Evolutionary conservation across 2,888 invertebrate genomes (phyloP).

Genomic region (Enchytraeus crypticus): DNA sequence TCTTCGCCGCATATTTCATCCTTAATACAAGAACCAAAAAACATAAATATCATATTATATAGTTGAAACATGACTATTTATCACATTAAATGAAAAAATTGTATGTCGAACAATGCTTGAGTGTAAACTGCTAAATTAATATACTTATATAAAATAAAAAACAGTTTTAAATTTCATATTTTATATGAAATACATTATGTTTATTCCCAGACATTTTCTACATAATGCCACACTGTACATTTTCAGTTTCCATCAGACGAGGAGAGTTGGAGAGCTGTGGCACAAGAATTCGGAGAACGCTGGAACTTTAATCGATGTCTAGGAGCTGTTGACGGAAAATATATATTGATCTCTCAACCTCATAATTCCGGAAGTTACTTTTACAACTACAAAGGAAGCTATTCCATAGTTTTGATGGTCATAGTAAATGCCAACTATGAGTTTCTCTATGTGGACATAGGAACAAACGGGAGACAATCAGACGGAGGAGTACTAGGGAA

Average conservation of each 20-base stretch:
- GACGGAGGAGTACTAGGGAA: constrained; percentile 22
- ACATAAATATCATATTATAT: too few relatives aligned
- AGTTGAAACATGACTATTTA: too few relatives aligned
- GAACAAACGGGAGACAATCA: constrained; percentile 17
- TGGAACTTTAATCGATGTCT: constrained; percentile 17
- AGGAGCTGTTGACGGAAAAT: constrained; percentile 16
- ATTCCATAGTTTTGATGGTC: constrained; percentile 14
- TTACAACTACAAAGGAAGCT: constrained; percentile 13
- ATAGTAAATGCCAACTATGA: constrained; percentile 14
- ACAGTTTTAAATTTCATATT: too few relatives aligned
- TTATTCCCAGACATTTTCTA: too few relatives aligned
- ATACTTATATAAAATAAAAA: too few relatives aligned
- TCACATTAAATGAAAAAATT: too few relatives aligned
- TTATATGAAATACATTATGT: too few relatives aligned
- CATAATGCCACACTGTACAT: too few relatives aligned
- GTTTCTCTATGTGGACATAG: constrained; percentile 19
- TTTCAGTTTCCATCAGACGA: constrained; percentile 33
- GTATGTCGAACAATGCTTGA: too few relatives aligned
- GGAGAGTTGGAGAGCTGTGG: constrained; percentile 9
- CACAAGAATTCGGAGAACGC: constrained; percentile 7
- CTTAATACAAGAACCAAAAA: too few relatives aligned
- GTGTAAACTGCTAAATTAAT: too few relatives aligned
- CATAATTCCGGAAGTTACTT: neutral
- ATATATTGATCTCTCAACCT: constrained; percentile 2
- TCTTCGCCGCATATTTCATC: too few relatives aligned